A percentile compares a stretch with the other conserved stretches of the same genome.
Evolutionary conservation across 2,797 vertebrate species (phyloP).

Genomic region (Heterohyrax brucei): DNA sequence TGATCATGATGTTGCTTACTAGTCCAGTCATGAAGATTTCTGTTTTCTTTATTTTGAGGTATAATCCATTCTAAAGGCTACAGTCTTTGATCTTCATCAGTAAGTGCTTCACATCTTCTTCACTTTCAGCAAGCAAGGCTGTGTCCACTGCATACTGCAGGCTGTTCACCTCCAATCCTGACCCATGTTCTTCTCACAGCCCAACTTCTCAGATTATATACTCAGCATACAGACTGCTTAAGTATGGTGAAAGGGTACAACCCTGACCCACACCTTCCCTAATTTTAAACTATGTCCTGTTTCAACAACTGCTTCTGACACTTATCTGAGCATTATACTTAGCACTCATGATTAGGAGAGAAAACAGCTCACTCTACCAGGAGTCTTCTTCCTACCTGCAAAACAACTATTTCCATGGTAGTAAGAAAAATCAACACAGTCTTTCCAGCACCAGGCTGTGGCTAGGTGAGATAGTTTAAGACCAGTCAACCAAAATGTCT

Average conservation of each 20-base stretch:
- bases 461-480: neutral
- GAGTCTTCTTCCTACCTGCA: neutral
- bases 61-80: neutral
- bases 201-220: too few relatives aligned
- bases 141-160: too few relatives aligned
- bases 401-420: neutral
- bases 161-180: too few relatives aligned
- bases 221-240: neutral
- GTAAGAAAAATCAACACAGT: neutral
- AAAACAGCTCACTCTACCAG: neutral
- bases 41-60: too few relatives aligned
- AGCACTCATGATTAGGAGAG: neutral
- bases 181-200: too few relatives aligned
- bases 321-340: neutral
- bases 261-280: neutral
- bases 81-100: neutral
- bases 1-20: neutral
- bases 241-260: neutral
- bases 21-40: neutral
- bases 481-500: neutral
- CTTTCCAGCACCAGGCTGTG: neutral
- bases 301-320: neutral
- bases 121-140: too few relatives aligned
- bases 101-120: neutral
- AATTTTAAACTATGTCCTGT: neutral